Base-by-base conservation (phyloP, 1,140 invertebrate species). In the Palaemon carinicauda region DNA sequence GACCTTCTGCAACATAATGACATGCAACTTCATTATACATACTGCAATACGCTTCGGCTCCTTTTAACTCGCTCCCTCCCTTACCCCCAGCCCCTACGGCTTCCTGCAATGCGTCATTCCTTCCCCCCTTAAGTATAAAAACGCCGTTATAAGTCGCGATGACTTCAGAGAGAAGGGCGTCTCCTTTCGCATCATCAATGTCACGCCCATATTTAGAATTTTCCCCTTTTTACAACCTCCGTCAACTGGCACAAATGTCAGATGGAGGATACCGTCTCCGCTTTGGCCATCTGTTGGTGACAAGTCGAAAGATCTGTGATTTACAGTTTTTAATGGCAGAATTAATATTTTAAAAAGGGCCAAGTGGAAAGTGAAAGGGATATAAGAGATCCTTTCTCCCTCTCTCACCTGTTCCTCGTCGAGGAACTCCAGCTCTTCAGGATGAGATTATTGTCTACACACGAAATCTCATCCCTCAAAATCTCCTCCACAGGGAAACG, bases 371-470 rank as follows among this genome's bases (percentile, higher is more conserved):
- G 33, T 53, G 75, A 80, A 60, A 31, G 78, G 56, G 27, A 80
- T 17, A n/a, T 24, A 80, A 56, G 21, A 10, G 1, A 17, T n/a
- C 50, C 50, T 78, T 41, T 41, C 0, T 5, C 41, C 41, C 3
- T 52, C 75, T 52, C 75, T 73, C 82, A 83, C 82, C 82, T 83
- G 73, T 83, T 83, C 19, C 29, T 83, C 1, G 82, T 83, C 3
- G 71, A 0, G 2, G 52, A 75, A 15, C 50, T 56, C 82, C 82
- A 83, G 17, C 50, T 24, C 15, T n/a, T 21, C 17, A 83, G 17
- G n/a, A 83, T 83, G 27, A 83, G 82, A 1, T 54, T 56, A 41
- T 83, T 60, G 73, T 83, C 82, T n/a, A 83, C 53, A 12, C n/a
- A 7, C 0, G 82, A 75, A 12, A 83, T 77, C 19, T 83, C 82